Conservation (phyloP, 2,888 invertebrate genomes). For the Acronicta psi region DNA sequence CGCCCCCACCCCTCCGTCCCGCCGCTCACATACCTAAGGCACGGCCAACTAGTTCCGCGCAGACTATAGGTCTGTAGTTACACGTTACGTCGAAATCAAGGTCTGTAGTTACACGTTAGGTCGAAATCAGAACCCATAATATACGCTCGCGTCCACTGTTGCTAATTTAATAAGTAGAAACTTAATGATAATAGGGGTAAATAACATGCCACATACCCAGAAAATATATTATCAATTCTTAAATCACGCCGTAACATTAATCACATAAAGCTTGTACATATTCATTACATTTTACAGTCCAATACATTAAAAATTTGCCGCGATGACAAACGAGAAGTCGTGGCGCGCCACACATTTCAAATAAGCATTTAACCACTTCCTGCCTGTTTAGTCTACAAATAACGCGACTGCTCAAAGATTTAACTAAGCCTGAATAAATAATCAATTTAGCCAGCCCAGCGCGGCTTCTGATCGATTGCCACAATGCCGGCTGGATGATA, state of each 20-base stretch:
- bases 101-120: too few species aligned
- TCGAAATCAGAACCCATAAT: too few species aligned
- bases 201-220: too few species aligned
- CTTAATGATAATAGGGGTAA: too few species aligned
- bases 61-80: too few species aligned
- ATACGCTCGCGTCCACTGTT: too few species aligned
- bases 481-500: slow-evolving; percentile 87
- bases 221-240: slow-evolving; percentile 3
- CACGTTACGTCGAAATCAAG: too few species aligned
- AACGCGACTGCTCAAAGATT: slow-evolving; percentile 82
- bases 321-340: slow-evolving; percentile 66
- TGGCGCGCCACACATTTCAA: slow-evolving; percentile 69
- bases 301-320: slow-evolving; percentile 66
- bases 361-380: slow-evolving; percentile 80
- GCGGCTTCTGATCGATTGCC: slow-evolving; percentile 87
- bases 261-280: slow-evolving; percentile 26
- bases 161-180: too few species aligned
- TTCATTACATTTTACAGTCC: slow-evolving; percentile 41
- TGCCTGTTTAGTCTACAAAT: slow-evolving; percentile 82
- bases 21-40: too few species aligned
- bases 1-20: too few species aligned
- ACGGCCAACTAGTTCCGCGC: too few species aligned
- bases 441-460: slow-evolving; percentile 84
- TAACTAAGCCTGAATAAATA: slow-evolving; percentile 87
- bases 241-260: slow-evolving; percentile 18